Conservation (phyloP, 92 coral and sea anemone genomes). For the Blastomussa wellsi region DNA sequence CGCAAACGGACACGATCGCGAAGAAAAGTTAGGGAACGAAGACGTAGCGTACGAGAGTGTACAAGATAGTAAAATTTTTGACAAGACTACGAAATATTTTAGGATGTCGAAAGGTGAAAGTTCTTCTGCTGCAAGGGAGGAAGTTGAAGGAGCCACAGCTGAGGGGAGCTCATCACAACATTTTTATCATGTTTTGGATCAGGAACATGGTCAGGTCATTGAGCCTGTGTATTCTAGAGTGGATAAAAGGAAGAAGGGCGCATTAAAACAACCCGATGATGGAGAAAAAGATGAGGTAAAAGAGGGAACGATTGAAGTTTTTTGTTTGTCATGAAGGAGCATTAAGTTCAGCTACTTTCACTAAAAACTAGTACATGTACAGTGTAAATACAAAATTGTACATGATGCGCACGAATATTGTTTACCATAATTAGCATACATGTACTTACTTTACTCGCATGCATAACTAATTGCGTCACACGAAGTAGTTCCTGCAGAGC, state of each 20-base stretch:
- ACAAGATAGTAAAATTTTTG: slow-evolving; percentile 39
- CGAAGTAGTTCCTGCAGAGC: too few relatives aligned
- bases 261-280: slow-evolving; percentile 6
- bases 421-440: not conserved
- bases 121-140: slow-evolving; percentile 17
- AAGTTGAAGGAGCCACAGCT: slow-evolving; percentile 23
- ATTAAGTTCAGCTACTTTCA: not conserved
- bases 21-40: slow-evolving; percentile 29
- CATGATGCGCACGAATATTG: not conserved
- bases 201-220: slow-evolving; percentile 27
- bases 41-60: slow-evolving; percentile 70
- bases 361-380: not conserved
- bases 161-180: slow-evolving; percentile 18
- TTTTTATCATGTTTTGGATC: slow-evolving; percentile 69
- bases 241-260: slow-evolving; percentile 67
- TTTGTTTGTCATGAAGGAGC: not conserved
- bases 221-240: slow-evolving; percentile 75
- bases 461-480: too few relatives aligned
- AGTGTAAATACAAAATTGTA: not conserved
- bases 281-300: slow-evolving; percentile 31
- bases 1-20: slow-evolving; percentile 5
- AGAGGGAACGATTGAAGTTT: not conserved
- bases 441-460: too few relatives aligned
- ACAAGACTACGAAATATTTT: slow-evolving; percentile 67
- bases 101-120: slow-evolving; percentile 27